Evolutionary conservation across 2,797 vertebrate genomes (phyloP), one percentile per base, ranked within the genome.

Genomic region (Sebastiscus albofasciatus): DNA sequence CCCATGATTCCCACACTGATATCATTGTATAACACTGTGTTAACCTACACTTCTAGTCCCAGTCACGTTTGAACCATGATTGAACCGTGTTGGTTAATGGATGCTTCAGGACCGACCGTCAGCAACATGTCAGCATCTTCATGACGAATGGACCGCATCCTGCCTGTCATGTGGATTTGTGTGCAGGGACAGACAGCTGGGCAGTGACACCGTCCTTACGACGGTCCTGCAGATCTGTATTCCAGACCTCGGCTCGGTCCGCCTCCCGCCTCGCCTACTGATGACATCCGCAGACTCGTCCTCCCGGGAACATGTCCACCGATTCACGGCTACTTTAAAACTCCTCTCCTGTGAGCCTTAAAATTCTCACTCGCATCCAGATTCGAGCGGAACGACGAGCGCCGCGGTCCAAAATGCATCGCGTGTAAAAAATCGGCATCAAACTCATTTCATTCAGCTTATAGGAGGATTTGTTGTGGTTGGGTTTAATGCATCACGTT

Each of bases 201-300:
- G 39, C 82, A 42, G 84, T 58, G 85, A 85, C 88, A 64, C 72
- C 55, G 75, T 46, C 80, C 58, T 72, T 24, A 36, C 26, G 69
- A 82, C 74, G 64, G 81, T 88, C 87, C 74, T 56, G 68, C 49
- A 86, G 91, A 96, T 96, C 71, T 90, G 77, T 90, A 93, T 94
- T 94, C 93, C 96, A 96, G 95, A 92, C 84, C 72, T 58, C 22
- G 61, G 84, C 81, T 87, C 77, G 22, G 70, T 80, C 77, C 56
- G 77, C 82, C 86, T 90, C 84, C 82, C 56, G n/a, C 75, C 72
- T 87, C 71, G 70, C 80, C 72, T 70, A 52, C 90, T 95, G 94
- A 96, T 96, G 93, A 94, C 90, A 95, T 94, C 89, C 87, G 24
- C 95, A 96, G 94, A 87, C 86, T 59, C 71, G 6, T 77, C 70